Conservation (phyloP, 2,888 invertebrate species). For the Macrophya annulata region DNA sequence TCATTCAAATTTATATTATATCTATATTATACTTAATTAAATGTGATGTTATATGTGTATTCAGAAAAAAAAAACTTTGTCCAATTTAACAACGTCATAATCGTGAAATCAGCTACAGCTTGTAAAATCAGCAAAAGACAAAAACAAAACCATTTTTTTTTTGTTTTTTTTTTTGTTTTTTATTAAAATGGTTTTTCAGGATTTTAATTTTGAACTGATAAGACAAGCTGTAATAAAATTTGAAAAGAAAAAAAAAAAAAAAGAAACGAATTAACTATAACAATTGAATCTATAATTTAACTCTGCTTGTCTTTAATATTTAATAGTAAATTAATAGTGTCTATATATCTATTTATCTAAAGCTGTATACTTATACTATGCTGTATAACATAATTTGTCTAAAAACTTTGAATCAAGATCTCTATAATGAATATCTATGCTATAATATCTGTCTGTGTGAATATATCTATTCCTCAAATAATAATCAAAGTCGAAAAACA, state of each 20-base stretch:
- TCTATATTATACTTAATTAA: constrained; percentile 1
- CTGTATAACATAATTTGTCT: neutral
- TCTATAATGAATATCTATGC: constrained; percentile 58
- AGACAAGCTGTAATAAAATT: neutral
- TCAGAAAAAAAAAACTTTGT: neutral
- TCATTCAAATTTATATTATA: neutral
- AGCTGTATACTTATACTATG: neutral
- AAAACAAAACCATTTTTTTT: neutral
- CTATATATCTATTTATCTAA: neutral
- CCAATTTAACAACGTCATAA: neutral
- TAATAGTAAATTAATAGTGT: neutral
- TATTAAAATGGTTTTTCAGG: too few species aligned
- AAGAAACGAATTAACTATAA: neutral
- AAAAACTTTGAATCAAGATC: constrained; percentile 37
- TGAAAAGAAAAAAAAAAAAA: neutral
- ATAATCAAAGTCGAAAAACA: constrained; percentile 54
- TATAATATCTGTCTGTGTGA: constrained; percentile 41
- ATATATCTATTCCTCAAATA: constrained; percentile 57
- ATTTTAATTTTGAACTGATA: neutral
- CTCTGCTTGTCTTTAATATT: neutral
- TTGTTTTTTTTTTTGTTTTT: neutral
- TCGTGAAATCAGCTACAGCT: neutral
- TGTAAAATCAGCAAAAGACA: neutral
- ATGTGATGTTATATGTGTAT: constrained; percentile 12
- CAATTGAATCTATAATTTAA: neutral